Base-by-base conservation (phyloP, 2,797 vertebrate species). In the Sitta carolinensis region DNA sequence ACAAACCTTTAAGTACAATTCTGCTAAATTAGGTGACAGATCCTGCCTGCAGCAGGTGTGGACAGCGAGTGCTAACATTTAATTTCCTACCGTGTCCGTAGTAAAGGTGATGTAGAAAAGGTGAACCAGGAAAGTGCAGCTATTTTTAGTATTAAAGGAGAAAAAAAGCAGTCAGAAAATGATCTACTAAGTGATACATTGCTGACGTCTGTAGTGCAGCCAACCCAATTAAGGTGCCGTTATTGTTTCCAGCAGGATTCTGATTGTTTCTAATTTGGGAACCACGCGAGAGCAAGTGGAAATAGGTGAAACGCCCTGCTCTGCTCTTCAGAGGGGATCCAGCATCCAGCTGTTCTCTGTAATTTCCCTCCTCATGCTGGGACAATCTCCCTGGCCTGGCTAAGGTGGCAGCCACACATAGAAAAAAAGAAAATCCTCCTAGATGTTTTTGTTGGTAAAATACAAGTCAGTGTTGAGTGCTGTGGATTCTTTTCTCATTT, bases 201-300 rank as follows among this genome's bases (percentile, higher is more conserved):
- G 91, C 88, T 96, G 93, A 95, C 76, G 93, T 95, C 92, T 86
- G 93, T 92, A 18, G 74, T 40, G 51, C 93, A 88, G 91, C 87
- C 92, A 95, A 79, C 84, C 96, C 90, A 94, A 57, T 95, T 96
- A 94, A 87, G 89, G 92, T 87, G 70, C 84, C 9, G 19, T 88
- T 96, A 90, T 96, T 96, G 91, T 94, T 97, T 96, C 96, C 90
- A 87, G 70, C 84, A 88, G 82, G 79, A 52, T 96, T 70, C 87
- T 90, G 84, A 95, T 88, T 75, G 91, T 95, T 96, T 92, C 94
- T 96, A 91, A 96, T 95, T 96, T 92, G 90, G 96, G 90, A 97
- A 74, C 50, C 81, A 84, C 13, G 30, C 40, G 34, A 95, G 92
- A 79, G 81, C 61, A 4, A 72, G 74, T 93, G 82, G 90, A 89